Evolutionary conservation across 2,113 vertebrate species (phyloP), one percentile per base, ranked within the genome.

Genomic region (Proterorhinus semilunaris): DNA sequence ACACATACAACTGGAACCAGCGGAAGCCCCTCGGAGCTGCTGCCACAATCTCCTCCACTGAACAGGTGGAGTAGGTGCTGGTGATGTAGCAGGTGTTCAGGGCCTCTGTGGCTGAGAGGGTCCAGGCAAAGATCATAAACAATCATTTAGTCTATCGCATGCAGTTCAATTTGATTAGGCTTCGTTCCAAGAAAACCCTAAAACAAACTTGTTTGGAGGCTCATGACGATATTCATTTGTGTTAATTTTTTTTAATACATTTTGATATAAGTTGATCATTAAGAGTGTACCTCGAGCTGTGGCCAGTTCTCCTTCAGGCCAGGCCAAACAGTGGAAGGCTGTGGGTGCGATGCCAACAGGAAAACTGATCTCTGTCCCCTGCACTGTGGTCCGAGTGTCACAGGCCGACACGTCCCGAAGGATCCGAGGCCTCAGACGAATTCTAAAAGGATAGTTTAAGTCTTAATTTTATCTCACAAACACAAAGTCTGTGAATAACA

Each of bases 1-100:
- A 95, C 36, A 96, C 87, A 17, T 98, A 98, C 51, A 99, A 93
- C 79, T 99, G 96, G 91, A 98, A 98, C 98, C 98, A 99, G 6
- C 79, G 92, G 70, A 95, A 93, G 0, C 95, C 92, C 0, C 78
- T 65, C 0, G 96, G 97, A 0, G 96, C 96, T 0, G 95, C 90
- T 0, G 83, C 68, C 0, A 85, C 90, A 0, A 98, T 97, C 82
- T 99, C 96, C 88, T 98, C 95, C 71, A 96, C 90, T 0, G 92
- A 91, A 83, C 94, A 95, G 71, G 95, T 98, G 78, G 95, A 88
- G 68, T 94, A 97, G 0, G 94, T 96, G 86, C 96, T 98, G 91
- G 93, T 87, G 61, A 98, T 92, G 68, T 96, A 98, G 74, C 96
- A 98, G 67, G 87, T 90, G 74, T 90, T 88, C 13, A 95, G 81